Percentiles rank a stretch among this genome's conserved stretches.
These are phyloP conservation scores for Adelges cooleyi DNA, from an alignment of 1,140 invertebrate genomes.

Conservation along the genomic window DNA sequence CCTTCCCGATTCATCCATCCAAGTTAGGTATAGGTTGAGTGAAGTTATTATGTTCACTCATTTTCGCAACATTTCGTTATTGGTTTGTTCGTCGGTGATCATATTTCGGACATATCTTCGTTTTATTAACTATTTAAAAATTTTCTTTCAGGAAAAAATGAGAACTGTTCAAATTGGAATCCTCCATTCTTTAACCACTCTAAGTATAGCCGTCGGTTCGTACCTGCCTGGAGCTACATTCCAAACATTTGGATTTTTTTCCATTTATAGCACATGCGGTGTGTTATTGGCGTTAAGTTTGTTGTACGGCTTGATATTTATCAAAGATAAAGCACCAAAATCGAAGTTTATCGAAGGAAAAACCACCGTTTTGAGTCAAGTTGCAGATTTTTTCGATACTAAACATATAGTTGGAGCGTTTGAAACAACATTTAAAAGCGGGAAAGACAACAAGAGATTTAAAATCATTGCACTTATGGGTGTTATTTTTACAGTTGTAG, in stretches of 20 bases:
- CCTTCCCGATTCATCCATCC: too few relatives aligned
- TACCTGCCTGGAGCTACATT: constrained; percentile 36
- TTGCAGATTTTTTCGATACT: constrained; percentile 56
- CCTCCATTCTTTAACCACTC: constrained; percentile 65
- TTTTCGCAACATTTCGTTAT: too few relatives aligned
- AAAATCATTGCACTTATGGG: constrained; percentile 62
- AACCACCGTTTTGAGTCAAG: constrained; percentile 33
- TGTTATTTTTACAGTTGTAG: constrained; percentile 69
- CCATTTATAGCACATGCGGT: constrained; percentile 60
- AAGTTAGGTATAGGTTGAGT: too few relatives aligned
- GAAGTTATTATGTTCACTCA: too few relatives aligned
- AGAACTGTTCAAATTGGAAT: constrained; percentile 72
- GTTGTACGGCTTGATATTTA: constrained; percentile 52
- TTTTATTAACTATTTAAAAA: neutral
- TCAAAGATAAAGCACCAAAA: constrained; percentile 43
- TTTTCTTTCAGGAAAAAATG: constrained; percentile 43
- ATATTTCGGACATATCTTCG: too few relatives aligned
- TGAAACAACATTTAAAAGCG: constrained; percentile 59
- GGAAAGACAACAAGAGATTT: constrained; percentile 54
- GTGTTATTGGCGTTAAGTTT: constrained; percentile 59
- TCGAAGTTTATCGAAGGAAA: constrained; percentile 32
- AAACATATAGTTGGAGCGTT: constrained; percentile 61
- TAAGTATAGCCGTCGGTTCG: constrained; percentile 55
- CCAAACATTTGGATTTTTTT: constrained; percentile 64
- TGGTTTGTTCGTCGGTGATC: too few relatives aligned